These are phyloP conservation scores for Diplolepis rosae DNA, from an alignment of 2,888 invertebrate genomes.

Conservation along the genomic window DNA sequence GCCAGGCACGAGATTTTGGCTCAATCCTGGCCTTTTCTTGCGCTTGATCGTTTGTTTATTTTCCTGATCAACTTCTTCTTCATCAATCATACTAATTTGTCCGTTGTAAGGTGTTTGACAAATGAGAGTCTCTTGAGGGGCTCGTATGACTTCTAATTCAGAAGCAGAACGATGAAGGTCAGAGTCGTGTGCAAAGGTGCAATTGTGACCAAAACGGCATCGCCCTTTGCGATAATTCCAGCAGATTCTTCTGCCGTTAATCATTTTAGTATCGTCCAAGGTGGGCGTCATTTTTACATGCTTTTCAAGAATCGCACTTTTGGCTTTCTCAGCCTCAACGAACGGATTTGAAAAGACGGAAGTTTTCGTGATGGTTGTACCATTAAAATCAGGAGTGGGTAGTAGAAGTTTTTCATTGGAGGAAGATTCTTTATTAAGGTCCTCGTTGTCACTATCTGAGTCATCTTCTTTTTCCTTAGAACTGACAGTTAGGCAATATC, in stretches of 20 bases:
- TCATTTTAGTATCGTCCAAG: constrained; percentile 81
- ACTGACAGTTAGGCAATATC: constrained; percentile 71
- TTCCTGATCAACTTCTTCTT: constrained; percentile 75
- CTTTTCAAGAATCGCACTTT: constrained; percentile 89
- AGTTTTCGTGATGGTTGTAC: constrained; percentile 76
- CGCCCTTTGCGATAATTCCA: constrained; percentile 94
- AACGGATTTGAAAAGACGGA: constrained; percentile 93
- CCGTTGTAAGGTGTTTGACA: constrained; percentile 69
- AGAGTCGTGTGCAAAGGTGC: constrained; percentile 93
- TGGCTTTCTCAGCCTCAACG: constrained; percentile 88
- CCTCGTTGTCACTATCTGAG: constrained; percentile 39
- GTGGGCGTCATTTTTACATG: constrained; percentile 92
- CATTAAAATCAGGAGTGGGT: constrained; percentile 80
- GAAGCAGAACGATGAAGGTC: constrained; percentile 82
- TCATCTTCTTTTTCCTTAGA: constrained; percentile 62
- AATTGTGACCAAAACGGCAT: constrained; percentile 93
- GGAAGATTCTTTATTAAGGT: constrained; percentile 51
- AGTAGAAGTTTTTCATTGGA: constrained; percentile 73
- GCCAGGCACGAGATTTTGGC: constrained; percentile 85
- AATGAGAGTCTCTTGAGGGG: constrained; percentile 71
- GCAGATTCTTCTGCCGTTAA: constrained; percentile 92
- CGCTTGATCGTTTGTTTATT: constrained; percentile 74
- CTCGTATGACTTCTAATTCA: constrained; percentile 77
- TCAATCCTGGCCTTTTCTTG: constrained; percentile 86
- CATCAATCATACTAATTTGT: constrained; percentile 53